Evolutionary conservation across 2,113 vertebrate genomes (phyloP).

Genomic region (Eretmochelys imbricata): DNA sequence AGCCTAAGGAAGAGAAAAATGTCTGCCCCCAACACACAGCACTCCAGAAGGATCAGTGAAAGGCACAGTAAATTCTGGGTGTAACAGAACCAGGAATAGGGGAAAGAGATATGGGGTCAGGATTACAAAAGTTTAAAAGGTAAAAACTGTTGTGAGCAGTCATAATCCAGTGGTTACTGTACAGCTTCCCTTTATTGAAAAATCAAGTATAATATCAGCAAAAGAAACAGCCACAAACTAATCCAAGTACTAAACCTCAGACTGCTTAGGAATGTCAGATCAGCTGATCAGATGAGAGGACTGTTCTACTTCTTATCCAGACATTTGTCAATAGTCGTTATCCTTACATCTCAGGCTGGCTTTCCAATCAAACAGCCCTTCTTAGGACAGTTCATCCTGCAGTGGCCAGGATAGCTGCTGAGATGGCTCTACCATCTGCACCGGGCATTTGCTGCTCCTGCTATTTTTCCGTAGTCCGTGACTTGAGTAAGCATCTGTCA

Average conservation of each 20-base stretch:
- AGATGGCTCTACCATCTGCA: neutral
- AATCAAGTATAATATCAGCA: neutral
- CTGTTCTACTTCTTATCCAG: neutral
- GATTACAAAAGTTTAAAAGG: neutral
- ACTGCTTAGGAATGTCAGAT: neutral
- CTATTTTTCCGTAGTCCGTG: neutral
- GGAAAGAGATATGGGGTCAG: neutral
- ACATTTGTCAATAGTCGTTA: neutral
- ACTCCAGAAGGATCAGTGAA: neutral
- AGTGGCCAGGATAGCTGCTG: neutral
- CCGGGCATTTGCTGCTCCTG: neutral
- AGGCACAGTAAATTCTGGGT: neutral
- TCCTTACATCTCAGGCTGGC: neutral
- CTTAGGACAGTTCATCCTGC: neutral
- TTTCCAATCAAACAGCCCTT: neutral
- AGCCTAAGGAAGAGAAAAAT: neutral
- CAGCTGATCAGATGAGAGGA: neutral
- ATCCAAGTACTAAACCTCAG: neutral
- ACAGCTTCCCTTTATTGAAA: neutral
- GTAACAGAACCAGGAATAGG: neutral
- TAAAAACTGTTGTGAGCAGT: neutral
- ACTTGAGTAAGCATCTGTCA: accelerated
- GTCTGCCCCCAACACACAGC: neutral
- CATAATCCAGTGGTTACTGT: neutral
- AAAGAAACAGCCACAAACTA: neutral